Base-by-base conservation (phyloP, 2,797 vertebrate species). In the Lerista edwardsae region DNA sequence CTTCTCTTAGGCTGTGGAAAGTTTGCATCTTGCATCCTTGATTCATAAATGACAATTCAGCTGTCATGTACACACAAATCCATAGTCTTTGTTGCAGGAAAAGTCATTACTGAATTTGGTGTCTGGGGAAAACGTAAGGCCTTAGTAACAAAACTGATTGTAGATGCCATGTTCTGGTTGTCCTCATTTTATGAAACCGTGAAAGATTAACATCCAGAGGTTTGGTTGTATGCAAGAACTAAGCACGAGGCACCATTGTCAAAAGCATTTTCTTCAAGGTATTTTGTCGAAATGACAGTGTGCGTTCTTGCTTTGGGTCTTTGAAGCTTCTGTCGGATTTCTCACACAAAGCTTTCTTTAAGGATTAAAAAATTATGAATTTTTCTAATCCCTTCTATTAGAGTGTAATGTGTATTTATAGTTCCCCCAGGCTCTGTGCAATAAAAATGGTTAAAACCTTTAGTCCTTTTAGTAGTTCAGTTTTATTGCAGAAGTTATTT, bases 401-500 rank as follows among this genome's bases (percentile, higher is more conserved):
- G 84, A 93, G 39, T 90, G 77, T 92, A 94, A 91, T 95, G 90
- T 74, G 57, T 94, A 96, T 96, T 97, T 96, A 96, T 94, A 84
- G 88, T 91, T 83, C 90, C 92, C 92, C 84, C 61, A 94, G 95
- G 95, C 79, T 82, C 87, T 89, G 91, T 90, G 90, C 88, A 94
- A 93, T 96, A 95, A 96, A 95, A 96, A 93, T 90, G 86, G 93
- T 93, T 95, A 95, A 96, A 95, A 94, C 89, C 94, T 95, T 95
- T 96, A 96, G 95, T 95, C 91, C 91, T 96, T 94, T 96, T 95
- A 96, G 94, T 93, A 94, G 94, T 95, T 95, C 93, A 84, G 86
- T 95, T 97, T 96, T 96, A 96, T 96, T 94, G 92, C 94, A 93
- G 89, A 95, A 95, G 95, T 96, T 96, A 96, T 96, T 96, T 95